A percentile compares a stretch with the other conserved stretches of the same genome.
phyloP scores from a whole-genome alignment of 2,888 invertebrate genomes.

The Trissoscelio sp. region DNA sequence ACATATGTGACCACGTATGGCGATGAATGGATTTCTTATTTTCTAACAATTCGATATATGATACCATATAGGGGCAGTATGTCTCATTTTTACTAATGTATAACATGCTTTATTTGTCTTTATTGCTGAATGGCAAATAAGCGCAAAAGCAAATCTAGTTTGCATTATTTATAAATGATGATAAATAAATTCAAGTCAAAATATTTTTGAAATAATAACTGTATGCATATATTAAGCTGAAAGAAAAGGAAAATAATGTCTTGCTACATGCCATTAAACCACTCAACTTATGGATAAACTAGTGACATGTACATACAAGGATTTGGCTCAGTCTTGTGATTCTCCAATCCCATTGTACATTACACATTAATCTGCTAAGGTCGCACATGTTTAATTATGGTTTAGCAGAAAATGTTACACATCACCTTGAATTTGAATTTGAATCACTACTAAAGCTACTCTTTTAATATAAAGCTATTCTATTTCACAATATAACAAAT shows the following conservation, averaged over 20 bases:
- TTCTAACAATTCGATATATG: no score
- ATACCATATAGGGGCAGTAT: no score
- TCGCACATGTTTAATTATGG: conserved; percentile 28
- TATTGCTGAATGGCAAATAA: no score
- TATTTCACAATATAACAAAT: no score
- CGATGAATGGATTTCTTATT: no score
- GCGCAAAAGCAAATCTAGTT: background rate
- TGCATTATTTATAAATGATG: no score
- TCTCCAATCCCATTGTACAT: conserved; percentile 61
- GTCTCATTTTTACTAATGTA: no score
- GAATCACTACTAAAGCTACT: conserved; percentile 7
- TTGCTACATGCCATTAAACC: conserved; percentile 13
- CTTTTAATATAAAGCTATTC: no score
- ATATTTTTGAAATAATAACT: background rate
- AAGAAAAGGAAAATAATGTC: conserved; percentile 10
- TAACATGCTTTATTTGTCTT: no score
- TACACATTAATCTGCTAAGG: conserved; percentile 33
- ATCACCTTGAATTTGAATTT: conserved; percentile 1
- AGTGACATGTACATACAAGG: conserved; percentile 53
- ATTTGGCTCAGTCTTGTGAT: conserved; percentile 66
- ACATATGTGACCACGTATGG: no score
- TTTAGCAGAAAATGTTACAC: conserved; percentile 2
- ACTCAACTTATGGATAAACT: no score
- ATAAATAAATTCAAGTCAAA: no score
- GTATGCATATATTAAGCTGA: background rate